Base-by-base conservation (phyloP, 2,113 vertebrate genomes). In the Gallinago jamesoni region DNA sequence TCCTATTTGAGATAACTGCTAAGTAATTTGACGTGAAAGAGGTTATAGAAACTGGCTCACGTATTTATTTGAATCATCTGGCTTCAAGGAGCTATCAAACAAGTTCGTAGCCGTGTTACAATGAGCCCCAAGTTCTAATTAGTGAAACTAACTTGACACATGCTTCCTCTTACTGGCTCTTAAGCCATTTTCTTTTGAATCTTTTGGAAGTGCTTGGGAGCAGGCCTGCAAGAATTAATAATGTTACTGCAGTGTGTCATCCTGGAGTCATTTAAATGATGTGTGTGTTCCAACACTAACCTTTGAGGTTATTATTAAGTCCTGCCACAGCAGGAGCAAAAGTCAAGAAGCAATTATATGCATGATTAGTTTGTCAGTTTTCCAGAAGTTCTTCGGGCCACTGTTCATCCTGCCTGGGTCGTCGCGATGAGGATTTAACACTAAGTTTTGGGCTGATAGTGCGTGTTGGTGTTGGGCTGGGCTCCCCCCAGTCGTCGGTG, bases 301-400 rank as follows among this genome's bases (percentile, higher is more conserved):
- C 93, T 95, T 97, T 96, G 93, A 92, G 91, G 80, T 82, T 95
- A 89, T 96, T 96, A 96, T 96, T 93, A 95, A 96, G 85, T 90
- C 84, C 87, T 95, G 91, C 50, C 87, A 91, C 74, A 78, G 90
- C 78, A 94, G 80, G 80, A 97, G 91, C 92, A 98, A 97, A 98
- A 98, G 98, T 98, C 98, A 99, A 98, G 98, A 99, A 98, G 98
- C 98, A 98, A 99, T 99, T 99, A 99, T 99, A 98, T 98, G 98
- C 98, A 98, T 98, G 98, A 98, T 98, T 99, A 98, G 98, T 98
- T 98, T 98, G 98, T 98, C 98, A 98, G 97, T 98, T 98, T 96
- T 98, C 98, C 98, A 98, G 97, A 98, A 97, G 96, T 97, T 98
- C 94, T 96, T 96, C 97, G 83, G 90, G 69, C 97, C 80, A 68